Base-by-base conservation (phyloP, 2,797 vertebrate species). In the Halcyon badia region DNA sequence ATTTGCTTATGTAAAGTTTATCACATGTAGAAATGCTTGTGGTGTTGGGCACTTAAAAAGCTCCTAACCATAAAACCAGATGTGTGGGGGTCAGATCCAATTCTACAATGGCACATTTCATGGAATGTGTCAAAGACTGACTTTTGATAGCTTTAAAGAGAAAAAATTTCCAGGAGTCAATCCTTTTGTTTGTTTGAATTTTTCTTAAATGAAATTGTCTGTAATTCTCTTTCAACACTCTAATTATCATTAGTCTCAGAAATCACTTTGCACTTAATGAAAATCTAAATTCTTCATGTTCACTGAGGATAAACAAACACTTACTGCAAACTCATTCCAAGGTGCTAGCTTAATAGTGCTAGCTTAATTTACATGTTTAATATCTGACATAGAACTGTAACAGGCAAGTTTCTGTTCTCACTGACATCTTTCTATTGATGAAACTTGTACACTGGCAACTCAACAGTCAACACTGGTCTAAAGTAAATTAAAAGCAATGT, bases 251-350 rank as follows among this genome's bases (percentile, higher is more conserved):
- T 83, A 90, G 46, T 26, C 46, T 83, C 48, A 81, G 56, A 93
- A 96, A 93, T 84, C 66, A 65, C n/a, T 86, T 42, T 35, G 33
- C 44, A 83, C 25, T 83, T 90, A 78, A 93, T 37, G 30, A 22
- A 94, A 78, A 83, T 8, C 57, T 90, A 41, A 86, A 88, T 94
- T 93, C 75, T 90, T 88, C 65, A 24, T 33, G 21, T 89, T 62
- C 35, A 60, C 51, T 60, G n/a, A 66, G 75, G 19, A 81, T 35
- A 78, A 85, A 12, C 37, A 61, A 72, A 46, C 64, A 66, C 7
- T 49, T 49, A 37, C 4, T 73, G 54, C 57, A 76, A 89, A 61
- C 37, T 72, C 26, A 58, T 90, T 90, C 21, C 65, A 24, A 33
- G 11, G 13, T 84, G 90, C n/a, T n/a, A n/a, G n/a, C 76, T 83